A percentile compares a stretch with the other conserved stretches of the same genome.
Conservation (phyloP, 2,113 vertebrate genomes). For the Strix aluco region DNA sequence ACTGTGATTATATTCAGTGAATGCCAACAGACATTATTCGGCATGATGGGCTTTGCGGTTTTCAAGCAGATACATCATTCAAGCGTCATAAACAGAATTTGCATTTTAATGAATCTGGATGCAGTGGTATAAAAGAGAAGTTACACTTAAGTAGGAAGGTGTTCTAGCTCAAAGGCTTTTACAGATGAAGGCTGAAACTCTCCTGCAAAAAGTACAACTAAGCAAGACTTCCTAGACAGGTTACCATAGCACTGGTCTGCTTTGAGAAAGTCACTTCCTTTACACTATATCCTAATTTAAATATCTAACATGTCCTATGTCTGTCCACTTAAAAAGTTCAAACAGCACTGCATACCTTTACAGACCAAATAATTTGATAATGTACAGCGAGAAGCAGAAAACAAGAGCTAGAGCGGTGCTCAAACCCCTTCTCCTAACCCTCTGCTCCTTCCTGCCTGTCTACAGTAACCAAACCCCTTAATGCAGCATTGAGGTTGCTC, state of each 20-base stretch:
- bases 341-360: neutral
- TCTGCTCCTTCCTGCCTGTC: neutral
- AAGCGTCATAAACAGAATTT: neutral
- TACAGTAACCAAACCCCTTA: constrained; percentile 27
- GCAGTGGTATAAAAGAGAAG: neutral
- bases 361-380: neutral
- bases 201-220: neutral
- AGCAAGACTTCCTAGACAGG: neutral
- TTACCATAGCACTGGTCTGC: neutral
- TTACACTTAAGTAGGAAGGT: neutral
- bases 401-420: neutral
- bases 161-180: neutral
- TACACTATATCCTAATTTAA: neutral
- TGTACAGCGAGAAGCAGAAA: neutral
- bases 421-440: neutral
- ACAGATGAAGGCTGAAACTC: neutral
- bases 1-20: neutral
- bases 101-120: neutral
- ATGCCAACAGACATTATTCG: neutral
- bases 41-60: neutral
- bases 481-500: neutral
- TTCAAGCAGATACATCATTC: neutral
- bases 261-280: neutral
- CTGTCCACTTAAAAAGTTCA: neutral
- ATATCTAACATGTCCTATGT: neutral